Evolutionary conservation across 1,140 invertebrate species (phyloP), one percentile per base, ranked within the genome.

Genomic region (Dendroctonus valens): DNA sequence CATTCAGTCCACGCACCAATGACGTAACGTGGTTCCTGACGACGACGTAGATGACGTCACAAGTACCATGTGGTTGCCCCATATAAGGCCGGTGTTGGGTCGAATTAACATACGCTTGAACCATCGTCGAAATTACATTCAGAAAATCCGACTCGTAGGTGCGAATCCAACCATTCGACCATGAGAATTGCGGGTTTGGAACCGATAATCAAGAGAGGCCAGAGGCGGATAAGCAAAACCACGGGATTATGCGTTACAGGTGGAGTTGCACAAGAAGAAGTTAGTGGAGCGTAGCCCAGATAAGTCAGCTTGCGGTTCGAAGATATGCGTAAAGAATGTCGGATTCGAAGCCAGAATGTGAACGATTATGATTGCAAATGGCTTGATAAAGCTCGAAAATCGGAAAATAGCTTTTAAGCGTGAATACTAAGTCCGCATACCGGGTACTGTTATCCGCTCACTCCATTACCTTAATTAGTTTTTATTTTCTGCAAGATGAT

Each of bases 41-140:
- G 44, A 48, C 9, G 12, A 26, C 26, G 26, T 11, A n/a, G 12
- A 37, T 60, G 44, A 60, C 59, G 59, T 60, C 59, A 60, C 14
- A 51, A 48, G 37, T 48, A 7, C 50, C 38, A 14, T 50, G 12
- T 50, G 48, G 9, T 51, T 60, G 44, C 6, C 14, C 59, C 49
- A 60, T 60, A 60, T 60, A 60, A 15, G 59, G 59, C 7, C 42
- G 59, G 14, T 14, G 15, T 50, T 42, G 44, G 41, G 37, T 42
- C 54, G 12, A n/a, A 38, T 41, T 37, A n/a, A 42, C n/a, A 37
- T 42, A 57, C 44, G 11, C 9, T 15, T 42, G 44, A 57, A n/a
- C 26, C 26, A 26, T 26, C 26, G 26, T 26, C 26, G 26, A 3
- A n/a, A n/a, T n/a, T 26, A 26, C 26, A 26, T 26, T 26, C 26